Conservation (phyloP, 2,797 vertebrate genomes). For the Paratrypauchen microcephalus region DNA sequence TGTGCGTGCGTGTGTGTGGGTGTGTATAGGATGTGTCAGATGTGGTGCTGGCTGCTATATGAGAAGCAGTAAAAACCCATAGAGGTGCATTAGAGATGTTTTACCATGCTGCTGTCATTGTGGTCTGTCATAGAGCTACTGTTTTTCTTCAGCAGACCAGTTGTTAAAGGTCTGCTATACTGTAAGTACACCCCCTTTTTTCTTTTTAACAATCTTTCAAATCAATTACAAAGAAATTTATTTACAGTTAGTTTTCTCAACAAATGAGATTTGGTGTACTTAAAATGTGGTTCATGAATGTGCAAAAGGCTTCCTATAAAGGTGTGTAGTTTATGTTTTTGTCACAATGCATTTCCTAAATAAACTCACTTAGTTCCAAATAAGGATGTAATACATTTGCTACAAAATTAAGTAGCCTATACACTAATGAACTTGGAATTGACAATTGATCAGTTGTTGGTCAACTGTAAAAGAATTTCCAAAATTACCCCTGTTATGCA, state of each 20-base stretch:
- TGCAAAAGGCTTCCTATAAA: neutral
- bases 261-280: neutral
- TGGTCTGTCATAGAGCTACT: conserved; percentile 48
- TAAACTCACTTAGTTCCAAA: too few relatives aligned
- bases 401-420: too few relatives aligned
- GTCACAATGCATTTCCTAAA: neutral
- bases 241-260: neutral
- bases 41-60: conserved; percentile 56
- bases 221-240: neutral
- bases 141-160: conserved; percentile 44
- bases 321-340: neutral
- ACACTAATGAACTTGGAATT: too few relatives aligned
- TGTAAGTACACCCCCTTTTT: conserved; percentile 14
- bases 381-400: too few relatives aligned
- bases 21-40: conserved; percentile 36
- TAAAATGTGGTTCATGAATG: neutral
- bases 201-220: conserved; percentile 4
- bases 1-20: neutral
- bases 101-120: conserved; percentile 72
- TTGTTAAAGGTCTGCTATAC: conserved; percentile 25
- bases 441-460: too few relatives aligned
- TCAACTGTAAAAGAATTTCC: too few relatives aligned
- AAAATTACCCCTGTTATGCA: neutral
- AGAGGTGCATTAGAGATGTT: conserved; percentile 69
- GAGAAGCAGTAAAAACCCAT: conserved; percentile 63